Conservation (phyloP, 35 echinoderm and acorn worm species). For the Ophioderma brevispina region DNA sequence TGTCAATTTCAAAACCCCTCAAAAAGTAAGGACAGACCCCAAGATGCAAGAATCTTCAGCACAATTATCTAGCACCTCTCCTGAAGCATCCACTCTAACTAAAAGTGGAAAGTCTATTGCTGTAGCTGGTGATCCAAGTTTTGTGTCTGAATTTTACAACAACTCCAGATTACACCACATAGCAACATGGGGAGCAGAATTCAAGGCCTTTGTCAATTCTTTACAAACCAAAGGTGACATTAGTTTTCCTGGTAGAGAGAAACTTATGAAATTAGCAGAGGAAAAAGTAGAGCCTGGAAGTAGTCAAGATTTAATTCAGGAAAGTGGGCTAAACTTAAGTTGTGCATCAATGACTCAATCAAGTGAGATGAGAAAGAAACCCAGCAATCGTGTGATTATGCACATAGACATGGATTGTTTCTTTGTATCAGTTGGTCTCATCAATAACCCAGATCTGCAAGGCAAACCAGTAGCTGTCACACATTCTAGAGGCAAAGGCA, state of each 20-base stretch:
- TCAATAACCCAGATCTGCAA: slow-evolving; percentile 72
- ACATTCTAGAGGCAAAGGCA: slow-evolving; percentile 81
- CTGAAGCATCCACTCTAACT: not conserved
- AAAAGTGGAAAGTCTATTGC: slow-evolving; percentile 33
- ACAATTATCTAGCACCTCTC: too few relatives aligned
- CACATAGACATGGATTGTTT: slow-evolving; percentile 99
- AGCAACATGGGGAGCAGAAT: slow-evolving; percentile 97
- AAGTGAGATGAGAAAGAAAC: not conserved
- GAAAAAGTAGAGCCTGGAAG: not conserved
- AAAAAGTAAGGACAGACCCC: not conserved
- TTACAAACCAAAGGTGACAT: slow-evolving; percentile 73
- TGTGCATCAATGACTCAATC: not conserved
- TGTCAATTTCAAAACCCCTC: not conserved
- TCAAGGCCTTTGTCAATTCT: slow-evolving; percentile 84
- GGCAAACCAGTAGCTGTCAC: slow-evolving; percentile 97
- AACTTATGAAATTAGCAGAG: slow-evolving; percentile 34
- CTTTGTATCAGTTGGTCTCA: slow-evolving; percentile 94
- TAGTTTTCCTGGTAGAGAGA: slow-evolving; percentile 76
- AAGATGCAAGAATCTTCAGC: too few relatives aligned
- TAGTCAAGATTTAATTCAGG: not conserved
- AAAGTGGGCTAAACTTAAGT: not conserved
- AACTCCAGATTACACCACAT: slow-evolving; percentile 91
- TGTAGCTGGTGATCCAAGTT: slow-evolving; percentile 76
- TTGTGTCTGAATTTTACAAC: slow-evolving; percentile 93
- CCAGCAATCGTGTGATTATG: slow-evolving; percentile 67